Conservation (phyloP, 2,797 vertebrate genomes). For the Pipistrellus pipistrellus region DNA sequence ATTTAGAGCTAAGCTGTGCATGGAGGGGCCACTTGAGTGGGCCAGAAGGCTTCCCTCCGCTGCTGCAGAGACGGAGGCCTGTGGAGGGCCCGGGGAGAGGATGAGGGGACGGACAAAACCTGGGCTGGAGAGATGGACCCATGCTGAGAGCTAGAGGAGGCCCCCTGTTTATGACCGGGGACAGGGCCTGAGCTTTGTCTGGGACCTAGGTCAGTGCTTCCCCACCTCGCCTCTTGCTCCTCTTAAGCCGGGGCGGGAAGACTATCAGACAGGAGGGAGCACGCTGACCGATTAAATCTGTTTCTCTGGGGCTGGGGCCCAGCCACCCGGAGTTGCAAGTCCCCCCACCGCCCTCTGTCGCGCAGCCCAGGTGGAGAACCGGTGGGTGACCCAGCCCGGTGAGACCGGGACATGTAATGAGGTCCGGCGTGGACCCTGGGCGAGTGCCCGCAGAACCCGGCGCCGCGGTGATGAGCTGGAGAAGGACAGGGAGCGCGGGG, state of each 20-base stretch:
- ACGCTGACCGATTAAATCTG: neutral
- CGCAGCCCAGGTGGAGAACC: neutral
- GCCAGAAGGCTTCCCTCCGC: neutral
- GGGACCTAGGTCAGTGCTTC: neutral
- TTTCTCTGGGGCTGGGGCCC: neutral
- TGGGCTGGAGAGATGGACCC: neutral
- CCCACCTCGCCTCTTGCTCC: neutral
- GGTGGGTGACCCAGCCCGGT: neutral
- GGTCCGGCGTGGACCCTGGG: neutral
- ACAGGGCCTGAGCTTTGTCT: neutral
- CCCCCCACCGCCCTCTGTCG: neutral
- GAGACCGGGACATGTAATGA: neutral
- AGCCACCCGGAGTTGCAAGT: neutral
- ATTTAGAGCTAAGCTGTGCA: neutral
- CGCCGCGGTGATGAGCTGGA: neutral
- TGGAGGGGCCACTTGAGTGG: slow-evolving; percentile 37
- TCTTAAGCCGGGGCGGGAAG: neutral
- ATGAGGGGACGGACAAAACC: neutral
- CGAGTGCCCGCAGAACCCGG: neutral
- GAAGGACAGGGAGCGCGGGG: neutral
- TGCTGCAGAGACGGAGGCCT: slow-evolving; percentile 21
- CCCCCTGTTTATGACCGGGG: too few relatives aligned
- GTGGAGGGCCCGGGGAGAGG: neutral
- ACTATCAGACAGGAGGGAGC: neutral
- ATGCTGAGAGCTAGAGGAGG: neutral